These are phyloP conservation scores for Alviniconcha marisindica DNA, from an alignment of 1,140 invertebrate genomes.

Conservation along the genomic window DNA sequence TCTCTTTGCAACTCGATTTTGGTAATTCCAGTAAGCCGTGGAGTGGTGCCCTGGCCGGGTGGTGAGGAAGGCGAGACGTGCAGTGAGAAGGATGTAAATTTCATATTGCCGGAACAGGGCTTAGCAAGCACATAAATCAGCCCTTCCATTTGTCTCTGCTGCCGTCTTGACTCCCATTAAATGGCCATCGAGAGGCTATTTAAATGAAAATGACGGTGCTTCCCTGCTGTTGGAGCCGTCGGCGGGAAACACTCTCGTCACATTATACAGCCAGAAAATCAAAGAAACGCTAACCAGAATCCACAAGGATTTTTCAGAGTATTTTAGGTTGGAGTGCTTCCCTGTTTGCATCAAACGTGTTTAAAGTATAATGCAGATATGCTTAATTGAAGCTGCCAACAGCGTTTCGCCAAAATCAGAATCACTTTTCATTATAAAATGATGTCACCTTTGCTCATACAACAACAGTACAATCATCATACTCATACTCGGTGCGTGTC, in stretches of 20 bases:
- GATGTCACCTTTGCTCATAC: neutral
- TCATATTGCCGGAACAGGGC: conserved; percentile 39
- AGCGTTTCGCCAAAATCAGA: neutral
- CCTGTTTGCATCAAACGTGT: neutral
- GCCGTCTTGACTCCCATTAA: conserved; percentile 46
- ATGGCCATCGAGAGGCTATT: conserved; percentile 48
- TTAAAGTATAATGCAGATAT: neutral
- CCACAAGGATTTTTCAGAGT: neutral
- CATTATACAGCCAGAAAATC: neutral
- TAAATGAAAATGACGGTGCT: conserved; percentile 50
- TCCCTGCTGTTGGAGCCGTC: conserved; percentile 32
- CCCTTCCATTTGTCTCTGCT: conserved; percentile 43
- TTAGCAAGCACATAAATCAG: conserved; percentile 49
- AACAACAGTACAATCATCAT: too few relatives aligned
- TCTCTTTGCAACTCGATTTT: conserved; percentile 45
- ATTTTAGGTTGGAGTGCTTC: neutral
- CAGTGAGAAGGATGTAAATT: conserved; percentile 45
- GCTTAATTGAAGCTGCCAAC: too few relatives aligned
- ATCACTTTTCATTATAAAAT: neutral
- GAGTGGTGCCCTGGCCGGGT: conserved; percentile 5
- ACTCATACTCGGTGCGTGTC: too few relatives aligned
- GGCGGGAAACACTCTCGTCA: conserved; percentile 1
- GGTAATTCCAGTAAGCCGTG: conserved; percentile 29
- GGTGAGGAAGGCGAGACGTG: neutral
- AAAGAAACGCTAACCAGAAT: conserved; percentile 17